These are phyloP conservation scores for Ips nitidus DNA, from an alignment of 1,140 invertebrate genomes.

Conservation along the genomic window DNA sequence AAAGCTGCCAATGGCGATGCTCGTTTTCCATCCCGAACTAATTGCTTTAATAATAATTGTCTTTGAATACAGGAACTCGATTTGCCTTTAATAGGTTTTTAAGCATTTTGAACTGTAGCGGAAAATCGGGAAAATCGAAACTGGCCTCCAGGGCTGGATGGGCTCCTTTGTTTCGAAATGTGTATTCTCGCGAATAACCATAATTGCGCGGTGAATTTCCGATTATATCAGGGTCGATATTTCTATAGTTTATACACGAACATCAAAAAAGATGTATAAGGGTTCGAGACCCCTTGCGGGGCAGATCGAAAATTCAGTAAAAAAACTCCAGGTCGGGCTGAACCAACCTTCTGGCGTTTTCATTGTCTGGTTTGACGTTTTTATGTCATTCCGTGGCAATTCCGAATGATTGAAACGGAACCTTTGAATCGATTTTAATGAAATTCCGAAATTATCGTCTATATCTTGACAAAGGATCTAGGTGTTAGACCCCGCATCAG, in stretches of 20 bases:
- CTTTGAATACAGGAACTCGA: slow-evolving; percentile 36
- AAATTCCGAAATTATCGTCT: slow-evolving; percentile 12
- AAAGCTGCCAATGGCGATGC: slow-evolving; percentile 16
- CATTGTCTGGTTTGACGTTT: slow-evolving; percentile 25
- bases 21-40: slow-evolving; percentile 23
- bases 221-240: slow-evolving; percentile 5
- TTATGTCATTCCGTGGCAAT: slow-evolving; percentile 22
- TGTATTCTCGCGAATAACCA: slow-evolving; percentile 11
- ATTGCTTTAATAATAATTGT: slow-evolving; percentile 35
- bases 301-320: slow-evolving; percentile 23
- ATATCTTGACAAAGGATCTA: slow-evolving; percentile 22
- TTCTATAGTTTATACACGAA: not conserved
- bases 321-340: slow-evolving; percentile 1
- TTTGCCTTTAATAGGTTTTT: slow-evolving; percentile 37
- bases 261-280: slow-evolving; percentile 6
- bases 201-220: not conserved
- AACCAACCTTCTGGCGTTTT: slow-evolving; percentile 14
- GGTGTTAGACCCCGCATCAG: slow-evolving; percentile 7
- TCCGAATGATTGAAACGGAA: slow-evolving; percentile 22
- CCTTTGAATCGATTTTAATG: slow-evolving; percentile 23
- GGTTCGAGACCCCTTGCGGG: slow-evolving; percentile 15
- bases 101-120: slow-evolving; percentile 35
- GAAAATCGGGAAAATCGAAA: slow-evolving; percentile 37
- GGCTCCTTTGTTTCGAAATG: slow-evolving; percentile 29
- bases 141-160: slow-evolving; percentile 22